Evolutionary conservation across 1,140 invertebrate genomes (phyloP).

Genomic region (Probaryconus sp.): DNA sequence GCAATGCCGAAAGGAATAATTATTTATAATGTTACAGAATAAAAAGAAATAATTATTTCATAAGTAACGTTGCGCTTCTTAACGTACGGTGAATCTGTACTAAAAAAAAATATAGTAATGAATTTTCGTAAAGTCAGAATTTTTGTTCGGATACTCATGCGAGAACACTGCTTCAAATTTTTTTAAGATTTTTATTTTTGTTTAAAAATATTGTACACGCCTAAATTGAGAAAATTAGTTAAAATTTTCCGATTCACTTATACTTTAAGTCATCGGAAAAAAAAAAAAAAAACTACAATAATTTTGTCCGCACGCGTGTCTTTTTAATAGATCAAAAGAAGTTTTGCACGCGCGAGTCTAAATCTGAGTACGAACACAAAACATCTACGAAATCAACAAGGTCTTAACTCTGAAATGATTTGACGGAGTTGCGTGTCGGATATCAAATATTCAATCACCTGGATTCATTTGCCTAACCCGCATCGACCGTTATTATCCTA

Average conservation of each 20-base stretch:
- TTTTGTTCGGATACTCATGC: no score
- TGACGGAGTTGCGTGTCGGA: constrained; percentile 37
- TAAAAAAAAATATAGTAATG: no score
- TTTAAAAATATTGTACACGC: no score
- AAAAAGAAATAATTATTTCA: no score
- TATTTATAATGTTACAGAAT: no score
- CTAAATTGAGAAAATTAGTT: constrained; percentile 3
- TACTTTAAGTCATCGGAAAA: not conserved
- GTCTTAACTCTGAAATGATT: constrained; percentile 18
- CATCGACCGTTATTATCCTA: constrained; percentile 46
- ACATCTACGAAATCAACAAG: constrained; percentile 32
- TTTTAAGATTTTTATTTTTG: no score
- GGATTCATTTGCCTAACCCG: constrained; percentile 46
- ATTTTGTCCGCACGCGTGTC: not conserved
- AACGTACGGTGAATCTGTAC: constrained; percentile 12
- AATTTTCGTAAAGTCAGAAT: no score
- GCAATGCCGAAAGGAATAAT: constrained; percentile 15
- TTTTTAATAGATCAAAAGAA: not conserved
- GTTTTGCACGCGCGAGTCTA: not conserved
- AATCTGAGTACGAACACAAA: constrained; percentile 30
- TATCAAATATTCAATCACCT: constrained; percentile 41
- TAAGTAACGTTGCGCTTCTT: constrained; percentile 38
- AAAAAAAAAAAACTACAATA: not conserved
- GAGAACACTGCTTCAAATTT: no score
- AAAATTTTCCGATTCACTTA: not conserved